phyloP scores from a whole-genome alignment of 2,797 vertebrate genomes.

The Hydrolagus colliei region DNA sequence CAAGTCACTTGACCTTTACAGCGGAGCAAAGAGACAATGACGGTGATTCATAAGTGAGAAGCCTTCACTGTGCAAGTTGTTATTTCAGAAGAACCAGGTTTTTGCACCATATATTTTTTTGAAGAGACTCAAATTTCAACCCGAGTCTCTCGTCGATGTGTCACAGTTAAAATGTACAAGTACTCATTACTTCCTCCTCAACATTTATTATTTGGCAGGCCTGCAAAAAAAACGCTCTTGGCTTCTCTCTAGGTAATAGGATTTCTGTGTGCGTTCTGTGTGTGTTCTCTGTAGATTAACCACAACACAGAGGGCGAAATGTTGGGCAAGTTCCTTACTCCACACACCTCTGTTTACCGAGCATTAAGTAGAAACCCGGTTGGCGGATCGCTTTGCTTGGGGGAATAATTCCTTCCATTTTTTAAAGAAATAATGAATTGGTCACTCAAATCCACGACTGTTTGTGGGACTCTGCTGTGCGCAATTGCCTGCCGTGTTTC shows the following conservation, averaged over 20 bases:
- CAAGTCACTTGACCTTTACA: constrained; percentile 14
- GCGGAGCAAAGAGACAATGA: constrained; percentile 16
- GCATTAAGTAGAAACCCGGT: too few species aligned
- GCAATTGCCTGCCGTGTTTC: too few species aligned
- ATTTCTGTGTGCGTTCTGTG: background rate
- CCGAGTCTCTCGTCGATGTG: constrained; percentile 6
- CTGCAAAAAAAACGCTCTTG: too few species aligned
- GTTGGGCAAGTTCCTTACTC: too few species aligned
- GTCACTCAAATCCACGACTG: too few species aligned
- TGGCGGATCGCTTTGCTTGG: too few species aligned
- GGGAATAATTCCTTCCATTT: too few species aligned
- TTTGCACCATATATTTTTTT: background rate
- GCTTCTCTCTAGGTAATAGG: background rate
- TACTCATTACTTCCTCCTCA: constrained; percentile 25
- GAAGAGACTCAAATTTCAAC: constrained; percentile 6
- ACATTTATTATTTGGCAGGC: constrained; percentile 14
- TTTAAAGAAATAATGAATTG: too few species aligned
- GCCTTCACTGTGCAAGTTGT: background rate
- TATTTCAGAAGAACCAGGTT: constrained; percentile 6
- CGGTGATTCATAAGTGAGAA: constrained; percentile 6
- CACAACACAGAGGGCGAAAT: background rate
- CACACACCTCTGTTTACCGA: too few species aligned
- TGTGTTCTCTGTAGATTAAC: background rate
- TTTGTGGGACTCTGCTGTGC: too few species aligned
- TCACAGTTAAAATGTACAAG: constrained; percentile 20